A percentile compares a stretch with the other conserved stretches of the same genome.
Conservation (phyloP, 2,113 vertebrate genomes). For the Genyomyrus donnyi region DNA sequence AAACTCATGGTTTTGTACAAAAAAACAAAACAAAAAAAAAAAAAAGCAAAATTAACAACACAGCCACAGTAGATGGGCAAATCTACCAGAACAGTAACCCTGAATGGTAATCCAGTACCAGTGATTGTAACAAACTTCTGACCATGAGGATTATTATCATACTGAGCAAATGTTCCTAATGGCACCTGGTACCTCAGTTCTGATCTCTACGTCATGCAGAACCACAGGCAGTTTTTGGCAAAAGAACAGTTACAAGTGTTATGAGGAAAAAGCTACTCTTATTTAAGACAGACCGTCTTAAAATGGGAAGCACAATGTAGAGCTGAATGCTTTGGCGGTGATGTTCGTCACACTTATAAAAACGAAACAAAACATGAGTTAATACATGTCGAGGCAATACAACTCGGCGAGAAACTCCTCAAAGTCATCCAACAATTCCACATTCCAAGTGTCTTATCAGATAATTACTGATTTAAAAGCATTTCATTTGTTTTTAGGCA, state of each 20-base stretch:
- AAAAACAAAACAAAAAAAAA: not conserved
- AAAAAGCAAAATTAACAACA: not conserved
- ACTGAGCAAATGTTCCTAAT: not conserved
- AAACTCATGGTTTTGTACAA: not conserved
- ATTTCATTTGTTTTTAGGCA: not conserved
- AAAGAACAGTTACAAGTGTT: not conserved
- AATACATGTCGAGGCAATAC: not conserved
- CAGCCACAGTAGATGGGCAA: not conserved
- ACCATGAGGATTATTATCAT: not conserved
- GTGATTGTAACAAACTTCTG: not conserved
- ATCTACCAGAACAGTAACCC: not conserved
- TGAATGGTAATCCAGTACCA: not conserved
- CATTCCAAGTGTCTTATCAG: not conserved
- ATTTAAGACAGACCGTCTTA: not conserved
- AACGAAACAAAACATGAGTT: not conserved
- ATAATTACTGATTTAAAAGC: not conserved
- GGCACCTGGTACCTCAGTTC: not conserved
- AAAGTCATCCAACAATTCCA: not conserved
- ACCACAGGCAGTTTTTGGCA: conserved; percentile 12
- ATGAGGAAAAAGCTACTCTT: not conserved
- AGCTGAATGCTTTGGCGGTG: not conserved
- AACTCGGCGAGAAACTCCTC: not conserved
- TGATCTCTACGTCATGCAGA: not conserved
- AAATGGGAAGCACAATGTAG: not conserved
- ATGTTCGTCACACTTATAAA: not conserved